These are phyloP conservation scores for Eupeodes latifasciatus DNA, from an alignment of 2,888 invertebrate genomes.

Conservation along the genomic window DNA sequence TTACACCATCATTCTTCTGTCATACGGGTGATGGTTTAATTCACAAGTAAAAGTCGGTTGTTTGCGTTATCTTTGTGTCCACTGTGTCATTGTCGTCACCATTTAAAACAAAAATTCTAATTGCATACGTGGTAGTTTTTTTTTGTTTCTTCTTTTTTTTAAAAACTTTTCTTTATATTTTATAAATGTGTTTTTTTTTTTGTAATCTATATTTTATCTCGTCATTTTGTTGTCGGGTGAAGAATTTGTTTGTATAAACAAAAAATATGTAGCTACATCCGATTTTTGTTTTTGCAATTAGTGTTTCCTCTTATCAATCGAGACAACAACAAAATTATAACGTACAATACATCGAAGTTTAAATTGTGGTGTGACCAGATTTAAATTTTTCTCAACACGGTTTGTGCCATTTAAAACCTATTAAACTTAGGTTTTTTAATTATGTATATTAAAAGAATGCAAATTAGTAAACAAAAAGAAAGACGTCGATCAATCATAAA, in stretches of 20 bases:
- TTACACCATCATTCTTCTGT: conserved; percentile 25
- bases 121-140: conserved; percentile 63
- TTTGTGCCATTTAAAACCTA: too few species aligned
- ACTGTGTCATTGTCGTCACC: conserved; percentile 63
- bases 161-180: conserved; percentile 50
- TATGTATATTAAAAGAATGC: too few species aligned
- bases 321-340: conserved; percentile 20
- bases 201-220: conserved; percentile 62
- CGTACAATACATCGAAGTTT: background rate
- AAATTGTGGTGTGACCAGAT: conserved; percentile 8
- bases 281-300: conserved; percentile 71
- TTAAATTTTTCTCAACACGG: background rate
- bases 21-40: conserved; percentile 28
- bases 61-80: conserved; percentile 12
- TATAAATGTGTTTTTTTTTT: conserved; percentile 15
- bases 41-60: conserved; percentile 28
- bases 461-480: too few species aligned
- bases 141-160: conserved; percentile 24
- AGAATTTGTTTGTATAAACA: conserved; percentile 40
- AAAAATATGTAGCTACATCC: conserved; percentile 46
- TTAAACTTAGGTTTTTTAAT: too few species aligned
- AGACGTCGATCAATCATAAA: too few species aligned
- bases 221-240: conserved; percentile 25
- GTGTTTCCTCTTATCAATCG: conserved; percentile 71
- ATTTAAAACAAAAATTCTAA: conserved; percentile 52